Base-by-base conservation (phyloP, 2,888 invertebrate species). In the Lepidochrysops patricia region DNA sequence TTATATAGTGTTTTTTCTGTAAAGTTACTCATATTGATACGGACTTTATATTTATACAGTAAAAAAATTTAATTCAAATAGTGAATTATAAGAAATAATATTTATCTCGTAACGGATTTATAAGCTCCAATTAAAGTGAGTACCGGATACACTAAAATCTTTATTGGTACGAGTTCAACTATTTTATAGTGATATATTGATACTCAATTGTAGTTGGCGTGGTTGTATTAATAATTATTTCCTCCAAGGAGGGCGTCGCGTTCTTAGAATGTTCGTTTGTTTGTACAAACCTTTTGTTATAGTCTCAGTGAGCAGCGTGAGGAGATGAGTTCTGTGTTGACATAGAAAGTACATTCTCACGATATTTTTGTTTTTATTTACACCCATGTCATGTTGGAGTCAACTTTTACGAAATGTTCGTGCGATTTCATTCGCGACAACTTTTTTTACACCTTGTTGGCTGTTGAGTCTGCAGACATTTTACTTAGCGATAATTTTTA, bases 251-350 rank as follows among this genome's bases (percentile, higher is more conserved):
- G 2, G 15, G 63, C 63, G 67, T 65, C 66, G 68, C 64, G 62
- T 80, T 78, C 78, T 69, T 32, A 71, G 79, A 79, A 80, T 64
- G 66, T 72, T 67, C 61, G 63, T 68, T 68, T 70, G 66, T 76
- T 74, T 68, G 62, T 66, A 61, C 57, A 62, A 57, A 65, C 62
- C 64, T 63, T 65, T 69, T 64, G 65, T 66, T 62, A 61, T 52
- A 62, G 59, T 62, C 56, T 59, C 60, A 62, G 60, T 1, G 19
- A 13, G 27, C 6, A 32, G 29, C 29, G 27, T 19, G 29, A 54
- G 29, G 15, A 15, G 27, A 32, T 54, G 32, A 27, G 50, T 27
- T 52, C 7, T 13, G n/a, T 54, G 54, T 54, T 54, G 54, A 54
- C 54, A 54, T 54, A 29, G 32, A 54, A 23, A 32, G 29, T 54